A percentile compares a stretch with the other conserved stretches of the same genome.
Evolutionary conservation across 2,797 vertebrate species (phyloP).

Genomic region (Onychomys leucogaster): DNA sequence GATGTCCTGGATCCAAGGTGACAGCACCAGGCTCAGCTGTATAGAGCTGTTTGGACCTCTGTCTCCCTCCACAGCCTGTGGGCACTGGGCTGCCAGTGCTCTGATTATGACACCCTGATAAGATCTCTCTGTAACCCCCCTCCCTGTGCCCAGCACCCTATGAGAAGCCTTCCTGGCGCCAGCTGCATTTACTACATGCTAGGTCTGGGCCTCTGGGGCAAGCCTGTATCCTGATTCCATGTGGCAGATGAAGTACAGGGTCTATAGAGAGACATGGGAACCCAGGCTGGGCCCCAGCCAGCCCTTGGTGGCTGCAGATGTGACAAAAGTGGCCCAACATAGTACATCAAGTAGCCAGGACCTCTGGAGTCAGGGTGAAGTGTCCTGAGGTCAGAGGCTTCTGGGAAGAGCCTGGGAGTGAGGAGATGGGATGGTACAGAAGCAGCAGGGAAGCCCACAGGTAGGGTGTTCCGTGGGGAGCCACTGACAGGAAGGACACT

Average conservation of each 20-base stretch:
- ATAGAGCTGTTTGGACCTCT: rapidly evolving
- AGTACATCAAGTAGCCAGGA: background rate
- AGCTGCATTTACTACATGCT: background rate
- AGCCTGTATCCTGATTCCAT: background rate
- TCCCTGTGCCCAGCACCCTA: background rate
- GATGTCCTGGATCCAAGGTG: background rate
- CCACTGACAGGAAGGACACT: background rate
- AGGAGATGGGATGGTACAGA: background rate
- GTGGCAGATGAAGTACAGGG: background rate
- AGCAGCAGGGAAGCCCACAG: background rate
- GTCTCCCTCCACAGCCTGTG: too few relatives aligned
- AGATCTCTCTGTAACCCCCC: too few relatives aligned
- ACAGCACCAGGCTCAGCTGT: background rate
- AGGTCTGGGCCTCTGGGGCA: background rate
- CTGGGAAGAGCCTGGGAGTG: background rate
- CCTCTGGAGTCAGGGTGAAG: background rate
- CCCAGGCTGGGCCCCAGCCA: background rate
- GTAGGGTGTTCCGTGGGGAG: background rate
- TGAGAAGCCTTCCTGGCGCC: background rate
- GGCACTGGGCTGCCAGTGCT: background rate
- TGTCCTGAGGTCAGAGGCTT: background rate
- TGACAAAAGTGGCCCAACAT: background rate
- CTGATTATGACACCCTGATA: background rate
- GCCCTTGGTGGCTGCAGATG: background rate
- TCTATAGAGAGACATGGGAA: background rate